Percentiles rank a stretch among this genome's conserved stretches.
phyloP scores from a whole-genome alignment of 2,113 vertebrate genomes.

The Pseudopipra pipra region DNA sequence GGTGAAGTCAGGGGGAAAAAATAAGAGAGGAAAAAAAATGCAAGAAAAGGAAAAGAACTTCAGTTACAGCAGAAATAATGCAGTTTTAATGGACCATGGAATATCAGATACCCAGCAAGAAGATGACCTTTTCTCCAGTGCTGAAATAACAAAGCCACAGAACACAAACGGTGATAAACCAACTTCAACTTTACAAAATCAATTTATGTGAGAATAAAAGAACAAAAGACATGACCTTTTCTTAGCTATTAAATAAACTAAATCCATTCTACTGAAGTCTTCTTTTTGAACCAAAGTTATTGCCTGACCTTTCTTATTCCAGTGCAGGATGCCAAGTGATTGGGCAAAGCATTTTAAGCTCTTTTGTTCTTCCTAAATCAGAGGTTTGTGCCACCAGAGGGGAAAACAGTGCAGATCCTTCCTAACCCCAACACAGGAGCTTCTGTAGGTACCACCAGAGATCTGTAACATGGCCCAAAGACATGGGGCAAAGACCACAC shows the following conservation, averaged over 20 bases:
- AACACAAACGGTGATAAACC: slow-evolving; percentile 30
- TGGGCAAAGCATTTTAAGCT: neutral
- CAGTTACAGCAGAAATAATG: neutral
- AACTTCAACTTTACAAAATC: slow-evolving; percentile 32
- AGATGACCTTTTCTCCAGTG: slow-evolving; percentile 43
- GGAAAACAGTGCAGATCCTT: neutral
- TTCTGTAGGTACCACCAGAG: neutral
- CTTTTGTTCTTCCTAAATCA: neutral
- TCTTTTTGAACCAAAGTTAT: slow-evolving; percentile 25
- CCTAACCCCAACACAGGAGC: neutral
- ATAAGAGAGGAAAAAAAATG: neutral
- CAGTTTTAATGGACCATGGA: neutral
- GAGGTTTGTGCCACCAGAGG: neutral
- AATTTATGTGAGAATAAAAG: slow-evolving; percentile 24
- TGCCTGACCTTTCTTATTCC: slow-evolving; percentile 43
- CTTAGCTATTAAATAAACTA: slow-evolving; percentile 47
- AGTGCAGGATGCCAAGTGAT: neutral
- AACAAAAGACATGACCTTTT: slow-evolving; percentile 53
- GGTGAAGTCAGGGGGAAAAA: neutral
- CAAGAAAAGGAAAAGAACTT: neutral
- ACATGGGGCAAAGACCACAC: neutral
- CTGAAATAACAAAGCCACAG: neutral
- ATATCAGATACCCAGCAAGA: neutral
- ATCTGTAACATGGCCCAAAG: neutral
- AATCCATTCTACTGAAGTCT: neutral